Base-by-base conservation (phyloP, 2,888 invertebrate genomes). In the Helleia helle region DNA sequence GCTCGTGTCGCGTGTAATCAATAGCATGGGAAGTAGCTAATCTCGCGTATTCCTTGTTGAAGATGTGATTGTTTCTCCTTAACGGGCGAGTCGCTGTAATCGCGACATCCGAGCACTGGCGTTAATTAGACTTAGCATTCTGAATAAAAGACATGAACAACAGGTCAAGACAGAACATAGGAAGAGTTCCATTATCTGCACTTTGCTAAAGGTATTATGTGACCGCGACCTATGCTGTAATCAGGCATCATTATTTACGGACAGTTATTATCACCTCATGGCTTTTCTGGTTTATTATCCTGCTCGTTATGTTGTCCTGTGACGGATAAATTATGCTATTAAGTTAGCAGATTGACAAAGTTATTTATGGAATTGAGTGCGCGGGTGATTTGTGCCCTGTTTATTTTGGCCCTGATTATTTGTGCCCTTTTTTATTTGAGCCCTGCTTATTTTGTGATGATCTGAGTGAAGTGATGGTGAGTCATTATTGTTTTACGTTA, bases 281-380 rank as follows among this genome's bases (percentile, higher is more conserved):
- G 80, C 77, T 75, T 80, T 83, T 83, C 81, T 80, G 81, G 76
- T 83, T 80, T 83, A 83, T 81, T 81, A 83, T 81, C 79, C 72
- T 72, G 76, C 79, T 83, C 81, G 83, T 83, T 83, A 83, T 83
- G 80, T 70, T 81, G 81, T 80, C 80, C 75, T 74, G 75, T 52
- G 70, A 75, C 68, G 76, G 79, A 76, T 81, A 83, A 83, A 80
- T 83, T 83, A 79, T 81, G 76, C 81, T 79, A 81, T 83, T 83
- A 83, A 81, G 83, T 83, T 80, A 80, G 81, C 77, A 75, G 83
- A 81, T 80, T 83, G 81, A 83, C 83, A 81, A 77, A 81, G 77
- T 81, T 83, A 80, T 83, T 83, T 83, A 83, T 81, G 79, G 79
- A 70, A 64, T 72, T 73, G 71, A 75, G 76, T 70, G 72, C 71